phyloP scores from a whole-genome alignment of 2,113 vertebrate species.

The Notothenia rossii region DNA sequence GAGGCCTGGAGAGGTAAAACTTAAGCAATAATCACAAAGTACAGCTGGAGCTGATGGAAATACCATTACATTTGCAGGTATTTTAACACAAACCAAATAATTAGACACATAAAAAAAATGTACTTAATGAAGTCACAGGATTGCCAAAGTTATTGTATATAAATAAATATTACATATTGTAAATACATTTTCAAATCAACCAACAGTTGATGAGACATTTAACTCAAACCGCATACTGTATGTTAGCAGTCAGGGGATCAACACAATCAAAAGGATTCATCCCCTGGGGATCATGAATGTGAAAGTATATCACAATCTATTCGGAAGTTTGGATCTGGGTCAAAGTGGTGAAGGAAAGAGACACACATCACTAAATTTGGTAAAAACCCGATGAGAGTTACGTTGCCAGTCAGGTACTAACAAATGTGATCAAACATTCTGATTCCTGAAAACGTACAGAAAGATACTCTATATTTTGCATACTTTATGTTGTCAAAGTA shows the following conservation, averaged over 20 bases:
- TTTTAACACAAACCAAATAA: too few species aligned
- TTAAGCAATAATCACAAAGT: too few species aligned
- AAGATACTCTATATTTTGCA: background rate
- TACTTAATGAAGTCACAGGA: too few species aligned
- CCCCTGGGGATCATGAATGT: background rate
- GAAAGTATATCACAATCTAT: background rate
- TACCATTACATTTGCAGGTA: too few species aligned
- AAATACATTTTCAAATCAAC: background rate
- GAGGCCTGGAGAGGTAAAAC: too few species aligned
- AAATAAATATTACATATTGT: too few species aligned
- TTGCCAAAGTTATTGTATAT: too few species aligned
- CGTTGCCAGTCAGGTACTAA: background rate
- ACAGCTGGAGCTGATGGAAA: too few species aligned
- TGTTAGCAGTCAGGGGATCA: background rate
- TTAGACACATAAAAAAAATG: too few species aligned
- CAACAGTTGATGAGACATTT: background rate
- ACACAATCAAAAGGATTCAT: background rate
- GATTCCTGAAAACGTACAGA: background rate
- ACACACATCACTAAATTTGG: background rate
- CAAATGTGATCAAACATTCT: constrained; percentile 8
- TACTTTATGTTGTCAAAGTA: constrained; percentile 15
- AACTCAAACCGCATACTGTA: background rate
- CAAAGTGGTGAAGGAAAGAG: background rate
- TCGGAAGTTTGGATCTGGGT: background rate
- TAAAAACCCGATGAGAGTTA: background rate